Conservation (phyloP, 2,888 invertebrate species). For the Stenoptilia bipunctidactyla region DNA sequence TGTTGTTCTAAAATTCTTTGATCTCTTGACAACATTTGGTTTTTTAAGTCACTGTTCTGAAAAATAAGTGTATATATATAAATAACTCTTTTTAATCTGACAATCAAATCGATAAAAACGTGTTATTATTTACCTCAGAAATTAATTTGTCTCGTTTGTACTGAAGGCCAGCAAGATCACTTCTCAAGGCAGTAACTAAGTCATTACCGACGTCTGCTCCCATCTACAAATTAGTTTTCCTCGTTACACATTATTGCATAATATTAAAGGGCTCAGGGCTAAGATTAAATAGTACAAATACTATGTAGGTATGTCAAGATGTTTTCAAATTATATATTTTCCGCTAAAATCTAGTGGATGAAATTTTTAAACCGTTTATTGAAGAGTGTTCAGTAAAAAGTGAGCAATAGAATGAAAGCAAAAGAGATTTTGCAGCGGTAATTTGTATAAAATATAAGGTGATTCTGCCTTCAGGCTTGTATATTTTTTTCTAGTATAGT, state of each 20-base stretch:
- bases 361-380: too few species aligned
- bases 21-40: constrained; percentile 77
- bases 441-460: too few species aligned
- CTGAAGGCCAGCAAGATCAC: constrained; percentile 86
- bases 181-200: constrained; percentile 80
- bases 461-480: too few species aligned
- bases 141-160: constrained; percentile 86
- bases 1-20: constrained; percentile 82
- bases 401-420: too few species aligned
- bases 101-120: not conserved
- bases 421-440: too few species aligned
- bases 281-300: too few species aligned
- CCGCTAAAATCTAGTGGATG: too few species aligned
- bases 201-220: constrained; percentile 73
- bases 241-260: not conserved
- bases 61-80: constrained; percentile 19
- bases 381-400: too few species aligned
- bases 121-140: constrained; percentile 72
- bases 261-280: not conserved
- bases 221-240: constrained; percentile 48
- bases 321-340: too few species aligned
- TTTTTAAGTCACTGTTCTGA: constrained; percentile 79
- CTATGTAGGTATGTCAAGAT: too few species aligned
- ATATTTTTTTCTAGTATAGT: too few species aligned
- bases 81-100: not conserved